Evolutionary conservation across 2,888 invertebrate genomes (phyloP).

Genomic region (Trimorus sp.): DNA sequence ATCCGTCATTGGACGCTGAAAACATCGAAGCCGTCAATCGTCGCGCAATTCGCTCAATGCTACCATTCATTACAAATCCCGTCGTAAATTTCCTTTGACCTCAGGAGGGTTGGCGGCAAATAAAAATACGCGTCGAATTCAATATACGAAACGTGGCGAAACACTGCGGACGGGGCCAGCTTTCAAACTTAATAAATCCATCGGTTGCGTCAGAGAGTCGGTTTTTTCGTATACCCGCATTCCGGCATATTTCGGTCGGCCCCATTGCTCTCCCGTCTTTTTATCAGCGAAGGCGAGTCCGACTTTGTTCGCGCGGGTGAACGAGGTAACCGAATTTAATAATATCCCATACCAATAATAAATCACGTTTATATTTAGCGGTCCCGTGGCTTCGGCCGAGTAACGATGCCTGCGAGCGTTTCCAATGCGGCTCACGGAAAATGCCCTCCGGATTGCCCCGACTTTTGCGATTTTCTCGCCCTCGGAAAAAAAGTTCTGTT

Average conservation of each 20-base stretch:
- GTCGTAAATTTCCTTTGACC: slow-evolving; percentile 74
- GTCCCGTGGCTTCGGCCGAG: slow-evolving; percentile 60
- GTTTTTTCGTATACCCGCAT: slow-evolving; percentile 57
- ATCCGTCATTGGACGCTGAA: too few relatives aligned
- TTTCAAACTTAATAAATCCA: slow-evolving; percentile 80
- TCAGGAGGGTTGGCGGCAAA: slow-evolving; percentile 73
- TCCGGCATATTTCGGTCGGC: slow-evolving; percentile 37
- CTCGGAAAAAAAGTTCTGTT: slow-evolving; percentile 17
- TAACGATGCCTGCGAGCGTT: slow-evolving; percentile 48
- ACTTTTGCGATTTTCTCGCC: slow-evolving; percentile 1
- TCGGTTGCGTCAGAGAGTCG: slow-evolving; percentile 63
- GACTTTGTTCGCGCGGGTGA: slow-evolving; percentile 75
- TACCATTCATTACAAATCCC: slow-evolving; percentile 74
- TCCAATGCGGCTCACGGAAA: slow-evolving; percentile 54
- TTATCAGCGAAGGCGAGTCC: slow-evolving; percentile 72
- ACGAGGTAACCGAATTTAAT: slow-evolving; percentile 78
- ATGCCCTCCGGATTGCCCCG: slow-evolving; percentile 30
- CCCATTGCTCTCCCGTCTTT: slow-evolving; percentile 61
- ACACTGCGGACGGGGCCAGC: slow-evolving; percentile 70
- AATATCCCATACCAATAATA: slow-evolving; percentile 77
- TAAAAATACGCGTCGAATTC: slow-evolving; percentile 75
- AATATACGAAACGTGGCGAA: slow-evolving; percentile 44
- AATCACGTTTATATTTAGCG: slow-evolving; percentile 77
- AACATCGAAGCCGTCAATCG: background rate
- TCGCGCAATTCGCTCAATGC: background rate